Conservation (phyloP, 1,140 invertebrate species). For the Drosophila chauvacae region DNA sequence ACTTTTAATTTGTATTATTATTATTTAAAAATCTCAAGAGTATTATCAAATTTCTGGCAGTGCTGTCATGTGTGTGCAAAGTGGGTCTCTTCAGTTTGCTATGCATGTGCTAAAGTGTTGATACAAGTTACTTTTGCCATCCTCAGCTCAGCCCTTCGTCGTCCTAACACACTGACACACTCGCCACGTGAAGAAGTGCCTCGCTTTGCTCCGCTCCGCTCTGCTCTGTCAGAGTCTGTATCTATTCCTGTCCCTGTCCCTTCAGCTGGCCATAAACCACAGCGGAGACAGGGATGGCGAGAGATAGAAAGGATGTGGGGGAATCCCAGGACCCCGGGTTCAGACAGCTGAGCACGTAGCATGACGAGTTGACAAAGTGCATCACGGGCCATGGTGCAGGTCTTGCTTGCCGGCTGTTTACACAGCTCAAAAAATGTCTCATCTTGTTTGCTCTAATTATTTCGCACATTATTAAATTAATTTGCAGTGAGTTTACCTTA, state of each 20-base stretch:
- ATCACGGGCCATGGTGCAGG: constrained; percentile 40
- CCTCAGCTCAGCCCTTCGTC: constrained; percentile 38
- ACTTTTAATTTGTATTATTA: neutral
- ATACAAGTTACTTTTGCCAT: constrained; percentile 76
- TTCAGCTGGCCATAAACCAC: constrained; percentile 52
- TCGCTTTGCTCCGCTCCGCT: neutral
- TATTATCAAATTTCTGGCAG: neutral
- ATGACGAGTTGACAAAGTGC: constrained; percentile 82
- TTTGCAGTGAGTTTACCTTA: neutral
- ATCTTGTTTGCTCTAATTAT: constrained; percentile 19
- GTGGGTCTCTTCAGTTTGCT: constrained; percentile 64
- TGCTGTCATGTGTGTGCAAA: constrained; percentile 35
- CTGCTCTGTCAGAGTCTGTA: neutral
- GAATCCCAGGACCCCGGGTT: constrained; percentile 32
- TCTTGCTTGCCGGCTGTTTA: constrained; percentile 38
- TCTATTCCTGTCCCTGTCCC: constrained; percentile 1
- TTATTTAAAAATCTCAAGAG: neutral
- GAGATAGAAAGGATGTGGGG: neutral
- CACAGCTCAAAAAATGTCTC: constrained; percentile 46
- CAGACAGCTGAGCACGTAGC: constrained; percentile 71
- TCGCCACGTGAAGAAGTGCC: constrained; percentile 23
- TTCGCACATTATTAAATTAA: constrained; percentile 40
- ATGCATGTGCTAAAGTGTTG: constrained; percentile 82
- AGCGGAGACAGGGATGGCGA: constrained; percentile 7
- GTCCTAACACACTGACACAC: constrained; percentile 72